Conservation (phyloP, 2,113 vertebrate genomes). For the Bubo bubo region DNA sequence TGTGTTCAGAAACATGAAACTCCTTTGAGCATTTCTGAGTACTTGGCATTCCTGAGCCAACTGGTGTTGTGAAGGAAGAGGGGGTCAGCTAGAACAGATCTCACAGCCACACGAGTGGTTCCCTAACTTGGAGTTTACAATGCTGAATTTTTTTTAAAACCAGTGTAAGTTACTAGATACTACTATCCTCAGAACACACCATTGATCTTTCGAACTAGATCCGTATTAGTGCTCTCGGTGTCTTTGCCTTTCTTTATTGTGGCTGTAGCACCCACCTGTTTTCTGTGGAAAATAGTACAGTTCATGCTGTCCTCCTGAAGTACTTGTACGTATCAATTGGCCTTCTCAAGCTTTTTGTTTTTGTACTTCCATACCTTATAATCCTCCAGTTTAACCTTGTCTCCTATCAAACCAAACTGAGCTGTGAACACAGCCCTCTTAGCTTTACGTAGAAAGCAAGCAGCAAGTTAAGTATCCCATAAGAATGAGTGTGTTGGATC, state of each 20-base stretch:
- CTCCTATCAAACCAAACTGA: background rate
- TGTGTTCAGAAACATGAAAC: background rate
- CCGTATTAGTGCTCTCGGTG: fast-evolving
- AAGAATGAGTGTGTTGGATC: background rate
- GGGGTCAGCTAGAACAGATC: background rate
- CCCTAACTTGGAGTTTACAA: background rate
- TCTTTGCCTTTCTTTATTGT: background rate
- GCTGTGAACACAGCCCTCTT: background rate
- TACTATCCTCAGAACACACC: background rate
- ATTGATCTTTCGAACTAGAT: background rate
- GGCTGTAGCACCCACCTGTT: background rate
- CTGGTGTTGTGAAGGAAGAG: background rate
- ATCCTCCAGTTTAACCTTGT: background rate
- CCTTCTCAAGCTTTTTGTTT: background rate
- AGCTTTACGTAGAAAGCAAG: background rate
- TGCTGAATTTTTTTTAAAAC: background rate
- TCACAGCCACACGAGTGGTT: fast-evolving
- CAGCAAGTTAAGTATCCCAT: background rate
- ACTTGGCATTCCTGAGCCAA: background rate
- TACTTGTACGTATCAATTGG: background rate
- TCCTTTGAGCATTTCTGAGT: background rate
- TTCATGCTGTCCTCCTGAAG: background rate
- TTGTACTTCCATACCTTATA: fast-evolving
- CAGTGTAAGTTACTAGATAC: background rate
- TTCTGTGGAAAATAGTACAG: background rate